Percentiles rank a stretch among this genome's conserved stretches.
These are phyloP conservation scores for Drosophila nigrodunni DNA, from an alignment of 1,140 invertebrate species.

Conservation along the genomic window DNA sequence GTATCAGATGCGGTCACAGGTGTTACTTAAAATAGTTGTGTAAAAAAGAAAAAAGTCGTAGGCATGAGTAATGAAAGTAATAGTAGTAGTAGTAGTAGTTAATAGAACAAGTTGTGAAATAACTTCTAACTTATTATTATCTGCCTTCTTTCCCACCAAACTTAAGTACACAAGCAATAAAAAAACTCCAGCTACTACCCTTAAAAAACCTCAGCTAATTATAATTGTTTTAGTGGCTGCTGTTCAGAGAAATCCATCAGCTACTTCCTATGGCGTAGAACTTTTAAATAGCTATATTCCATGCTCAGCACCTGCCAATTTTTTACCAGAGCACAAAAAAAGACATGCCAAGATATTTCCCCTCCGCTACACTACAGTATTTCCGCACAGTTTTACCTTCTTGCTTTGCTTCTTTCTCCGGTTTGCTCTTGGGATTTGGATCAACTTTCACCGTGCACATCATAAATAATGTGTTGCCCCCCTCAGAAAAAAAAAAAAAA, in stretches of 20 bases:
- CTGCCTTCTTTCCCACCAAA: neutral
- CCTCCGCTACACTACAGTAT: neutral
- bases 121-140: too few relatives aligned
- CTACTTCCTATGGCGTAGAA: constrained; percentile 14
- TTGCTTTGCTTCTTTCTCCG: neutral
- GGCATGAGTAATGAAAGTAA: too few relatives aligned
- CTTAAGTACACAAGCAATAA: neutral
- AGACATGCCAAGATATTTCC: constrained; percentile 62
- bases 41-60: too few relatives aligned
- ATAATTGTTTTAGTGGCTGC: constrained; percentile 10
- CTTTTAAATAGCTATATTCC: constrained; percentile 7
- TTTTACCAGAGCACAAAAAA: constrained; percentile 21
- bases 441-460: constrained; percentile 77
- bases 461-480: constrained; percentile 68
- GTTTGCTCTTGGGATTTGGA: constrained; percentile 72
- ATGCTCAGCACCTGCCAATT: constrained; percentile 43
- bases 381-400: neutral
- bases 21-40: too few relatives aligned
- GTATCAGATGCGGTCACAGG: too few relatives aligned
- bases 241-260: constrained; percentile 12
- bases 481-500: neutral
- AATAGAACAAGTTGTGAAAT: too few relatives aligned
- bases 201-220: constrained; percentile 4
- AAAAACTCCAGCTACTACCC: neutral
- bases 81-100: too few relatives aligned